Evolutionary conservation across 2,888 invertebrate species (phyloP).

Genomic region (Plemyria rubiginata): DNA sequence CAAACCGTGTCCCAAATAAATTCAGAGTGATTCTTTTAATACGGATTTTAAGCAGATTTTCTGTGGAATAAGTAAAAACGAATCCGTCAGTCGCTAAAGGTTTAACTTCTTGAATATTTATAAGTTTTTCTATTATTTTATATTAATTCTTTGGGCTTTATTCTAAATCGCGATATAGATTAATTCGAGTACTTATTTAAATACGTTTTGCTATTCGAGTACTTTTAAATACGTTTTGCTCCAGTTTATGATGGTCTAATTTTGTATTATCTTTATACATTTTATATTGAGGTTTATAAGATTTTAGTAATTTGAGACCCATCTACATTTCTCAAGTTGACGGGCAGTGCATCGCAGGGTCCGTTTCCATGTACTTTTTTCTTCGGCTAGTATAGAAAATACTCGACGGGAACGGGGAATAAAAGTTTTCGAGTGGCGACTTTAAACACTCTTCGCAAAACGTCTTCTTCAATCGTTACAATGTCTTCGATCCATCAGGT

Average conservation of each 20-base stretch:
- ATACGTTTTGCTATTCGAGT: constrained; percentile 47
- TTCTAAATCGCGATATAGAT: constrained; percentile 68
- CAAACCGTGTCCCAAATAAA: constrained; percentile 69
- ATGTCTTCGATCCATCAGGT: too few species aligned
- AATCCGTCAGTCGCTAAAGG: constrained; percentile 82
- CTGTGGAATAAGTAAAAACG: constrained; percentile 84
- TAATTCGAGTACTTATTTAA: constrained; percentile 62
- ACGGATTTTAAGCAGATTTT: constrained; percentile 85
- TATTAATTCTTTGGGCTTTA: constrained; percentile 70
- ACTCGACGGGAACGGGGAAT: too few species aligned
- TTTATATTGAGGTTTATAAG: too few species aligned
- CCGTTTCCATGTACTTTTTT: too few species aligned
- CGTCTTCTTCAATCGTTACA: too few species aligned
- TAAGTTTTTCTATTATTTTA: constrained; percentile 84
- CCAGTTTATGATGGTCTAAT: constrained; percentile 21
- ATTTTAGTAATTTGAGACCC: too few species aligned
- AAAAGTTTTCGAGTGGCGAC: too few species aligned
- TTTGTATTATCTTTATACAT: neutral
- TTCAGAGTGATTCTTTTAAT: constrained; percentile 85
- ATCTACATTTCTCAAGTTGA: too few species aligned
- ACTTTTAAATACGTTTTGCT: constrained; percentile 52
- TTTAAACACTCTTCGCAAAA: too few species aligned
- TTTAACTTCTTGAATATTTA: constrained; percentile 82
- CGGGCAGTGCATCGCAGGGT: too few species aligned
- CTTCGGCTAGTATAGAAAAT: too few species aligned